A percentile compares a stretch with the other conserved stretches of the same genome.
These are phyloP conservation scores for Formica exsecta DNA, from an alignment of 1,140 invertebrate genomes.

Conservation along the genomic window DNA sequence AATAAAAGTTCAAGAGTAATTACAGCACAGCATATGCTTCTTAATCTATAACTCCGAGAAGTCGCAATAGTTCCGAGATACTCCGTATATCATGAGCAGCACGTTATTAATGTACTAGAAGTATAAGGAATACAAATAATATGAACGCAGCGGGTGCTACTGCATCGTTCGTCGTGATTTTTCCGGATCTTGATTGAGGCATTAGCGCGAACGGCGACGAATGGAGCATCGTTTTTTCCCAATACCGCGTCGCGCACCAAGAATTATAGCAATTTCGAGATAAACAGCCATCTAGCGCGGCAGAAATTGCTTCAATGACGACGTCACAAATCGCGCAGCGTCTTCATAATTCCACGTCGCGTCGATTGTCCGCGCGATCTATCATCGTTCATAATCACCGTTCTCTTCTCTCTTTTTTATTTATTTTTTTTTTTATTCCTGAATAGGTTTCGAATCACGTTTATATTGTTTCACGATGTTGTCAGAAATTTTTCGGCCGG, in stretches of 20 bases:
- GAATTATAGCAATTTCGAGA: conserved; percentile 62
- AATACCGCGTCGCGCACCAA: conserved; percentile 43
- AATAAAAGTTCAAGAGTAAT: neutral
- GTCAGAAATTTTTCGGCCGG: conserved; percentile 53
- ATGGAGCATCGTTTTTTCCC: conserved; percentile 34
- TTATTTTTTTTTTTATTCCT: conserved; percentile 10
- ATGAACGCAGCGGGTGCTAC: conserved; percentile 36
- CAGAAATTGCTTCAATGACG: conserved; percentile 50
- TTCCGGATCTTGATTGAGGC: conserved; percentile 53
- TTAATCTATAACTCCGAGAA: neutral
- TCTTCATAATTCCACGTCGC: conserved; percentile 49
- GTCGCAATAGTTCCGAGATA: neutral
- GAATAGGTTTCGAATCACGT: conserved; percentile 23
- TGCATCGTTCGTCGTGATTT: conserved; percentile 6
- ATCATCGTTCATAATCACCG: conserved; percentile 56
- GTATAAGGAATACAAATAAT: conserved; percentile 47
- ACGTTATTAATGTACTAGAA: conserved; percentile 32
- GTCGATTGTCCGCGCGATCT: conserved; percentile 53
- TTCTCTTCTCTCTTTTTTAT: neutral
- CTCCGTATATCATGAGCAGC: conserved; percentile 29
- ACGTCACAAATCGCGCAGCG: conserved; percentile 44
- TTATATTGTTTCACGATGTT: conserved; percentile 31
- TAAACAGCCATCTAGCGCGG: conserved; percentile 35
- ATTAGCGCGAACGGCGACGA: conserved; percentile 36
- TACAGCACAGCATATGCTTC: neutral